These are phyloP conservation scores for Arrhamphus sclerolepis DNA, from an alignment of 2,797 vertebrate genomes.

Conservation along the genomic window DNA sequence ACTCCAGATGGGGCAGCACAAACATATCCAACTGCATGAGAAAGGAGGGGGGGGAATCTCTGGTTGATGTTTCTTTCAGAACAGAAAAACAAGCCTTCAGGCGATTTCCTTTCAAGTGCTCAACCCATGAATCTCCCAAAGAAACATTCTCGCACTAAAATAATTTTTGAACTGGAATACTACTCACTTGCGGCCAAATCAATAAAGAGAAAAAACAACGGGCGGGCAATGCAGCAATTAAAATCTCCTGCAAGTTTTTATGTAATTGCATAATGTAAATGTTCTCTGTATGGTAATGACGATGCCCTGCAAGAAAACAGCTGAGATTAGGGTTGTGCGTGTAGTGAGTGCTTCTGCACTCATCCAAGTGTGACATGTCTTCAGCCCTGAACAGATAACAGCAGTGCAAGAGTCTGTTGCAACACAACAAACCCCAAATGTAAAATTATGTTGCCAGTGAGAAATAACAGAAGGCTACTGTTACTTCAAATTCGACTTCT, in stretches of 20 bases:
- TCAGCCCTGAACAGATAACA: slow-evolving; percentile 50
- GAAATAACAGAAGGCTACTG: slow-evolving; percentile 3
- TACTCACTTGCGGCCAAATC: slow-evolving; percentile 37
- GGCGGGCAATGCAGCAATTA: slow-evolving; percentile 28
- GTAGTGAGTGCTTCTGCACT: slow-evolving; percentile 38
- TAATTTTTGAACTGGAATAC: slow-evolving; percentile 31
- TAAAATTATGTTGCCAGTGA: not conserved
- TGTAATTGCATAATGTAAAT: slow-evolving; percentile 37
- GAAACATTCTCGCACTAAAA: slow-evolving; percentile 38
- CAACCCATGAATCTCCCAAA: slow-evolving; percentile 43
- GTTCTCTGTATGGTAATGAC: slow-evolving; percentile 52
- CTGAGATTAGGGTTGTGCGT: slow-evolving; percentile 36
- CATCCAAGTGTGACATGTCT: slow-evolving; percentile 60
- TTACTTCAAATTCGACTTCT: not conserved
- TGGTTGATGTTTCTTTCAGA: slow-evolving; percentile 58
- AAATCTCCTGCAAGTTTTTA: slow-evolving; percentile 21
- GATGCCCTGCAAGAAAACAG: slow-evolving; percentile 48
- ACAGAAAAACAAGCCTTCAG: slow-evolving; percentile 60
- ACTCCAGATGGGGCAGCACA: slow-evolving; percentile 34
- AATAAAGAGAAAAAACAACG: slow-evolving; percentile 49
- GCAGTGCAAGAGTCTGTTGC: slow-evolving; percentile 32
- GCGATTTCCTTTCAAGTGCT: slow-evolving; percentile 60
- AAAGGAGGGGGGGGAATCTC: slow-evolving; percentile 25
- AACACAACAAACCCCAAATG: slow-evolving; percentile 23
- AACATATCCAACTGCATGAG: slow-evolving; percentile 47